phyloP scores from a whole-genome alignment of 2,797 vertebrate species.

The Microctenopoma stevenorrisi region DNA sequence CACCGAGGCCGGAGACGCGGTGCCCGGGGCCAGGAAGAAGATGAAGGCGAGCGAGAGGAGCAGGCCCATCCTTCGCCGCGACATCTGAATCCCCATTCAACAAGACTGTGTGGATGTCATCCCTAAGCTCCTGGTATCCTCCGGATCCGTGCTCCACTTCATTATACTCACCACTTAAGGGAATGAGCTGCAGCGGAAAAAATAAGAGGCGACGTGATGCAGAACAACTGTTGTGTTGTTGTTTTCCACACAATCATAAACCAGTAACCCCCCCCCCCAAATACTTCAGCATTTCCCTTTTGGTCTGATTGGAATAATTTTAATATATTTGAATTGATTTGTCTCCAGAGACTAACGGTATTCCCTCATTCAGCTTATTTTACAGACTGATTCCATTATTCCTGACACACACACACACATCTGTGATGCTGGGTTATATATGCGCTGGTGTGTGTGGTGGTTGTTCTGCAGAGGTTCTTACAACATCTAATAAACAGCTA shows the following conservation, averaged over 20 bases:
- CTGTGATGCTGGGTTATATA: neutral
- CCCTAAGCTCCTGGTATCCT: constrained; percentile 68
- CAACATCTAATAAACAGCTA: constrained; percentile 23
- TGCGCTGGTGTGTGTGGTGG: constrained; percentile 11
- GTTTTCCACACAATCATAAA: constrained; percentile 21
- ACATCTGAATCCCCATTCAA: constrained; percentile 77
- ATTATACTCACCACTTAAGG: constrained; percentile 46
- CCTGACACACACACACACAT: constrained; percentile 5
- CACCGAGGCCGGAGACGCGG: constrained; percentile 87
- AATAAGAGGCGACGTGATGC: constrained; percentile 34
- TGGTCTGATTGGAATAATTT: constrained; percentile 3
- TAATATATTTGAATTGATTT: neutral
- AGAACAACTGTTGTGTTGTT: constrained; percentile 35
- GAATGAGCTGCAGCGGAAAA: constrained; percentile 58
- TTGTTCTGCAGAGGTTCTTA: neutral
- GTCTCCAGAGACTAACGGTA: constrained; percentile 1
- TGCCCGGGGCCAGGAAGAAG: constrained; percentile 89
- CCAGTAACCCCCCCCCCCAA: constrained; percentile 1
- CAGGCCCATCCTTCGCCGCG: constrained; percentile 92
- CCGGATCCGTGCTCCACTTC: constrained; percentile 65
- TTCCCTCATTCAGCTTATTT: constrained; percentile 2
- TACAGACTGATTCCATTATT: constrained; percentile 32
- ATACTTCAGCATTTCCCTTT: constrained; percentile 1
- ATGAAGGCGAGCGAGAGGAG: constrained; percentile 88
- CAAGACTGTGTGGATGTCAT: constrained; percentile 68